These are phyloP conservation scores for Stenoptilia bipunctidactyla DNA, from an alignment of 2,888 invertebrate species.

Conservation along the genomic window DNA sequence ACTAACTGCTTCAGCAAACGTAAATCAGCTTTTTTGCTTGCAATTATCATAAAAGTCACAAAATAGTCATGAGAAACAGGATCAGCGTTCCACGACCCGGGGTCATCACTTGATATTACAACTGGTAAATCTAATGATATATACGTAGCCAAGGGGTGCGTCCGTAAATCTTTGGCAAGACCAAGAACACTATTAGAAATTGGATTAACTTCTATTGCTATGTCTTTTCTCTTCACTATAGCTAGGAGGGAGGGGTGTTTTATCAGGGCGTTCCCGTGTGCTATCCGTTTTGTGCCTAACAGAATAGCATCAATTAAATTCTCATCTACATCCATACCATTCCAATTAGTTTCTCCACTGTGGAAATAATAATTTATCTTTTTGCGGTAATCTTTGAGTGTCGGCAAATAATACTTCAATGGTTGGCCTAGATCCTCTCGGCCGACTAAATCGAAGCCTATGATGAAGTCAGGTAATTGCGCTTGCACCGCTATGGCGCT, in stretches of 20 bases:
- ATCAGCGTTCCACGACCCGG: slow-evolving; percentile 81
- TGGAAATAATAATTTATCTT: slow-evolving; percentile 80
- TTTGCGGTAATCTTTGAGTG: slow-evolving; percentile 58
- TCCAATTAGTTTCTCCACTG: slow-evolving; percentile 86
- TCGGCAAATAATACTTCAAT: slow-evolving; percentile 69
- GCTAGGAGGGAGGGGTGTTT: slow-evolving; percentile 79
- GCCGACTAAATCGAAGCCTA: slow-evolving; percentile 86
- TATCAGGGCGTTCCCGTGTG: slow-evolving; percentile 80
- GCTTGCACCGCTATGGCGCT: slow-evolving; percentile 40
- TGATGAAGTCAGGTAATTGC: slow-evolving; percentile 74
- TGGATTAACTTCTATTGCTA: slow-evolving; percentile 83
- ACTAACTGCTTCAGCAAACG: slow-evolving; percentile 81
- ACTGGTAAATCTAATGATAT: slow-evolving; percentile 78
- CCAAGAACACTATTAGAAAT: slow-evolving; percentile 83
- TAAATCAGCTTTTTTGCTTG: slow-evolving; percentile 77
- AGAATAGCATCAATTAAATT: slow-evolving; percentile 84
- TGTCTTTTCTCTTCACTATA: slow-evolving; percentile 65
- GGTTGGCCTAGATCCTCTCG: slow-evolving; percentile 81
- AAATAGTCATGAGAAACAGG: slow-evolving; percentile 85
- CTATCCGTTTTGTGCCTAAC: slow-evolving; percentile 80
- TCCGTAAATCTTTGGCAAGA: slow-evolving; percentile 78
- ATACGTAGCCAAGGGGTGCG: slow-evolving; percentile 79
- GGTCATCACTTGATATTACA: slow-evolving; percentile 84
- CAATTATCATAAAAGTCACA: slow-evolving; percentile 80
- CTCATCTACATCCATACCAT: slow-evolving; percentile 74